These are phyloP conservation scores for Xylocampa areola DNA, from an alignment of 2,888 invertebrate genomes.

Conservation along the genomic window DNA sequence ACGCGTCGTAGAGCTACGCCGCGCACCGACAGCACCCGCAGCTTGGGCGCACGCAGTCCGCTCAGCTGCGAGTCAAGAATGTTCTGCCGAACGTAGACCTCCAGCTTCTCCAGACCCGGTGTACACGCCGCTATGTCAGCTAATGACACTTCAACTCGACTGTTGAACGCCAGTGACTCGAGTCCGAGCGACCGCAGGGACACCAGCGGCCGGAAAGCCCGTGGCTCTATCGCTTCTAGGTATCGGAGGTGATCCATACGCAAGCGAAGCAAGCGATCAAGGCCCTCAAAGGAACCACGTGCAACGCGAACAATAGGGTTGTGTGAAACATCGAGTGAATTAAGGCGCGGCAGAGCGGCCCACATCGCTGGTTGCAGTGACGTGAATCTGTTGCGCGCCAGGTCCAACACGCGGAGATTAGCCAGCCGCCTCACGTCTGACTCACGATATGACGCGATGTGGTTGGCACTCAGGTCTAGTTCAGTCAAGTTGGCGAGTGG, in stretches of 20 bases:
- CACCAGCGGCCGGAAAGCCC: conserved; percentile 91
- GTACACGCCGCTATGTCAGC: conserved; percentile 63
- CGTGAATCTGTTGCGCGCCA: conserved; percentile 92
- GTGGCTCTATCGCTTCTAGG: conserved; percentile 92
- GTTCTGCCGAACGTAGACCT: conserved; percentile 91
- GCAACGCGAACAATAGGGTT: conserved; percentile 93
- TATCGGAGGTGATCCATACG: conserved; percentile 92
- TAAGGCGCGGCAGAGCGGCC: conserved; percentile 91
- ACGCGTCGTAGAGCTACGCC: conserved; percentile 92
- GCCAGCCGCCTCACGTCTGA: conserved; percentile 91
- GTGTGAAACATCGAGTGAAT: conserved; percentile 93
- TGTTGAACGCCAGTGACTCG: conserved; percentile 90
- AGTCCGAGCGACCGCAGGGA: conserved; percentile 91
- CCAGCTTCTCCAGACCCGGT: conserved; percentile 69
- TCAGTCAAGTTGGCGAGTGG: conserved; percentile 91
- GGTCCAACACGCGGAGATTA: conserved; percentile 91
- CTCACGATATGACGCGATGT: conserved; percentile 91
- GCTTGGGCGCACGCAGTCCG: conserved; percentile 92
- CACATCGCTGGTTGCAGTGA: conserved; percentile 92
- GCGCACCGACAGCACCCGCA: conserved; percentile 93
- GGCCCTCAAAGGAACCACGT: conserved; percentile 91
- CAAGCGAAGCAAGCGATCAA: conserved; percentile 92
- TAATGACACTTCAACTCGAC: conserved; percentile 68
- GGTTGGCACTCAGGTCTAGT: conserved; percentile 93
- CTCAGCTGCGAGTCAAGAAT: conserved; percentile 92